Evolutionary conservation across 2,888 invertebrate genomes (phyloP), one percentile per base, ranked within the genome.

Genomic region (Therioaphis trifolii): DNA sequence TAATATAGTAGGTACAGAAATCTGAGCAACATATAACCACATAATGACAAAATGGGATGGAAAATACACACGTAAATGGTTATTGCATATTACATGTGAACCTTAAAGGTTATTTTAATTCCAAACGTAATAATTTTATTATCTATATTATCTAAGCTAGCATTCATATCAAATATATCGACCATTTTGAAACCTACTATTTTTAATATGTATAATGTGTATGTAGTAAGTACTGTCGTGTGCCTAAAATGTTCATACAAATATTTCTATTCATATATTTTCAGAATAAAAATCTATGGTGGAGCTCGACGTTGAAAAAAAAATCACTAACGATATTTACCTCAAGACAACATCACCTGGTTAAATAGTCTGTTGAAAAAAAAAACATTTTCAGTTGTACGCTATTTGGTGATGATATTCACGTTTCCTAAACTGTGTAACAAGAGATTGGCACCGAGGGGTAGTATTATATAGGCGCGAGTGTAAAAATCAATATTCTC

Each of bases 351-450:
- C 52, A 29, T 63, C 55, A 69, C 78, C 78, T 69, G 68, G 40
- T 78, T 14, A 69, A 78, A 78, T 52, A 35, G 49, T 66, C 11
- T 24, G 77, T 77, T 46, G 2, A 0, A 12, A 40, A 43, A 75
- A 40, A 58, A 58, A 40, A 40, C 7, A 1, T 24, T 46, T 43
- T 15, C 2, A 5, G 15, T 15, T 7, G 5, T 11, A 49, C 12
- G 11, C 35, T n/a, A n/a, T 66, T 66, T n/a, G 2, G 18, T n/a
- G 35, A n/a, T n/a, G 18, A n/a, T 40, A 40, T 69, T 78, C 68
- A 79, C 40, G 78, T 79, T 79, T 27, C 68, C 78, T 69, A 79
- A 69, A 55, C 78, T 79, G 78, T 55, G 55, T 21, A n/a, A n/a
- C 24, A 52, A 11, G 27, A 40, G 52, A 40, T 21, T 40, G 24